Base-by-base conservation (phyloP, 1,140 invertebrate genomes). In the Caenorhabditis tropicalis region DNA sequence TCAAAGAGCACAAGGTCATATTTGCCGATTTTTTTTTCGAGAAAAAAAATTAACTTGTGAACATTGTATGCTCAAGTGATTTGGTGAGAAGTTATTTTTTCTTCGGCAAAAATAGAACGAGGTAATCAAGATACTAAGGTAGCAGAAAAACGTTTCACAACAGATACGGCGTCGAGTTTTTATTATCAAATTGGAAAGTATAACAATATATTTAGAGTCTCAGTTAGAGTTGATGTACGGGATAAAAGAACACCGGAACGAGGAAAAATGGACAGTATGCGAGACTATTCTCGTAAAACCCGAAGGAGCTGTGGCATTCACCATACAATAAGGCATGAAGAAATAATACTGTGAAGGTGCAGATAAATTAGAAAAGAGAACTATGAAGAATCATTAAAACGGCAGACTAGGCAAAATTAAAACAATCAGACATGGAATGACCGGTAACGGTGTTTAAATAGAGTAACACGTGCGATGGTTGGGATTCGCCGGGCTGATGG, bases 271-370 rank as follows among this genome's bases (percentile, higher is more conserved):
- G 29, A 60, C 24, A 60, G 31, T 60, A 6, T 31, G 29, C n/a
- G 56, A 60, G 29, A 60, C 24, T 60, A 60, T 9, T 9, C 24
- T 31, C 56, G 19, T 31, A 31, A n/a, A 31, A 60, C 56, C 56
- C 56, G 24, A 12, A 27, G 10, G 49, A 16, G n/a, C 21, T 51
- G 49, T 51, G 49, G n/a, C 49, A 51, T 21, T 51, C 21, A n/a
- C 16, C 15, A n/a, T n/a, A 51, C 49, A 51, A 16, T n/a, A n/a
- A n/a, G 7, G 49, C 7, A n/a, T 19, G 19, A 51, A 51, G 12
- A 16, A 39, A 65, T 65, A 65, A 65, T 65, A 36, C 58, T 65
- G 58, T 65, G 21, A 16, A 36, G 33, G 58, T 65, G 58, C 58
- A 36, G 33, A 65, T 65, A 65, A 36, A 60, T 60, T 29, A 31